A percentile compares a stretch with the other conserved stretches of the same genome.
Conservation (phyloP, 2,113 vertebrate species). For the Eptatretus burgeri region DNA sequence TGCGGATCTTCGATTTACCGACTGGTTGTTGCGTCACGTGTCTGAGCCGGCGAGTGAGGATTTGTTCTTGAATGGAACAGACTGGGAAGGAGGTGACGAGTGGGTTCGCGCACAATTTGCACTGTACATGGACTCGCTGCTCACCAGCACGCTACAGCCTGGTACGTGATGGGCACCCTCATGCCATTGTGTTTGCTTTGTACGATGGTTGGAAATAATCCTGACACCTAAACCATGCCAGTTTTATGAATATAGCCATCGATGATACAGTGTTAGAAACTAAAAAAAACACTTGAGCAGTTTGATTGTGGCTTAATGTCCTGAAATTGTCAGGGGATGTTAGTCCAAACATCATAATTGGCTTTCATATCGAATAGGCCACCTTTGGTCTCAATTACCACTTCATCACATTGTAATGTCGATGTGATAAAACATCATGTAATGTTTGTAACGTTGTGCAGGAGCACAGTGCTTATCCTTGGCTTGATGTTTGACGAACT, state of each 20-base stretch:
- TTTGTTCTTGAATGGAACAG: conserved; percentile 79
- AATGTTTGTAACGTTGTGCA: too few relatives aligned
- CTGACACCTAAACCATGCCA: not conserved
- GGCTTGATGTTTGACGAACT: too few relatives aligned
- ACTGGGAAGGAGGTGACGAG: conserved; percentile 93
- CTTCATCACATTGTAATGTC: too few relatives aligned
- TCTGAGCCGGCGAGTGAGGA: conserved; percentile 58
- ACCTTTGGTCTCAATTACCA: too few relatives aligned
- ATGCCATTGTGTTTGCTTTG: not conserved
- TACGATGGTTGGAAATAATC: not conserved
- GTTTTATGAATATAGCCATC: not conserved
- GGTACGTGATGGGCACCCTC: conserved; percentile 21
- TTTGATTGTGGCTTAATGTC: too few relatives aligned
- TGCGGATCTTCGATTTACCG: conserved; percentile 67
- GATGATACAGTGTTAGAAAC: too few relatives aligned
- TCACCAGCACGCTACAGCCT: conserved; percentile 44
- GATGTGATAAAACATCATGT: too few relatives aligned
- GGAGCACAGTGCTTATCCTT: too few relatives aligned
- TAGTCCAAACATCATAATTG: too few relatives aligned
- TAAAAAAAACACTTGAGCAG: too few relatives aligned
- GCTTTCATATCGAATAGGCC: too few relatives aligned
- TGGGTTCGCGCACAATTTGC: conserved; percentile 91
- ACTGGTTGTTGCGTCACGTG: conserved; percentile 67
- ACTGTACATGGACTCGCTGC: conserved; percentile 50
- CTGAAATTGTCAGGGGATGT: too few relatives aligned